Evolutionary conservation across 2,113 vertebrate genomes (phyloP), one percentile per base, ranked within the genome.

Genomic region (Larimichthys crocea): DNA sequence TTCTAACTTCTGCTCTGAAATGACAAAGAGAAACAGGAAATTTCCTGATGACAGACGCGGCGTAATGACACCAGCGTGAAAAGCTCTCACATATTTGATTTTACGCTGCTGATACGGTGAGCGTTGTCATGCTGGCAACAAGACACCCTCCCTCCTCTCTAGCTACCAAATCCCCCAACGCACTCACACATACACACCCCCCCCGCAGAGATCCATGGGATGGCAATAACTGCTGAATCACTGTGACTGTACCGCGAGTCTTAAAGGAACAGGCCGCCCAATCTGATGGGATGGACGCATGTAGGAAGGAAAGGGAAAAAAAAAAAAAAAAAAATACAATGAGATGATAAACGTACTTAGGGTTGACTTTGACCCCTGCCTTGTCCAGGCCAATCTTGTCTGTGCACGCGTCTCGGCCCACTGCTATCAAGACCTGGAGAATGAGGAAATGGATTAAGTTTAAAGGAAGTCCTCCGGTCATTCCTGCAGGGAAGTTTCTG

Each of bases 381-480:
- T 93, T 96, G 50, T 98, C 96, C 74, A 99, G 94, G 57, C 98
- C 98, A 22, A 99, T 95, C 70, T 96, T 96, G 88, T 92, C 96
- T 3, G 97, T 99, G 92, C 97, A 98, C 0, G 98, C 96, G 12
- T 99, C 97, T 76, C 98, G 95, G 40, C 98, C 98, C 73, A 99
- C 84, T 0, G 98, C 98, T 71, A 99, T 91, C 91, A 99, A 92
- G 74, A 99, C 97, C 98, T 99, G 69, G 35, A 9, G 63, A 20
- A 82, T 9, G 84, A 20, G 65, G 46, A 73, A 40, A 44, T 0
- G 19, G 6, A 0, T 44, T 72, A 2, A 60, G 26, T 17, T 72
- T 46, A 2, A 24, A 75, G 6, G 46, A 78, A 71, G 26, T 17
- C 3, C 3, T n/a, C 1, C 2, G 0, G 19, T 14, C 4, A 5